Conservation (phyloP, 2,113 vertebrate genomes). For the Hyaena hyaena region DNA sequence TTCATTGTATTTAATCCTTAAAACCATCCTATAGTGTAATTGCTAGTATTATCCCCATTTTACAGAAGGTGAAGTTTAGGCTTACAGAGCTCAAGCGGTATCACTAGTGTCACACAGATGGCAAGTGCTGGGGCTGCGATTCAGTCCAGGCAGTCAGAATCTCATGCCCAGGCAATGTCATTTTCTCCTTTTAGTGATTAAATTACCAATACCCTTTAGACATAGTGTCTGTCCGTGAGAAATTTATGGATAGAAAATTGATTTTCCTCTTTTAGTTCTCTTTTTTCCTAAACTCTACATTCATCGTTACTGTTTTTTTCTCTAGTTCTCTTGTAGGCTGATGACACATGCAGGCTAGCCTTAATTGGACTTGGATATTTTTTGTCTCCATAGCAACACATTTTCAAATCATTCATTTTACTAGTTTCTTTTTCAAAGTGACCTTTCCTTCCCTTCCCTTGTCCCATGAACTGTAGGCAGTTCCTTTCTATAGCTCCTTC, state of each 20-base stretch:
- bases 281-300: not conserved
- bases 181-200: not conserved
- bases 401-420: constrained; percentile 4
- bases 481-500: not conserved
- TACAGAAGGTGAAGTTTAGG: not conserved
- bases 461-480: not conserved
- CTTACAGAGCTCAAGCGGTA: not conserved
- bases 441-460: not conserved
- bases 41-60: not conserved
- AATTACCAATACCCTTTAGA: not conserved
- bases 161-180: not conserved
- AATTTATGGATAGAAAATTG: constrained; percentile 6
- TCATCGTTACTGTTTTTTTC: not conserved
- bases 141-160: not conserved
- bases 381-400: not conserved
- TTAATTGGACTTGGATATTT: not conserved
- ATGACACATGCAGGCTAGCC: not conserved
- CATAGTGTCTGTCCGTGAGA: not conserved
- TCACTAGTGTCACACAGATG: not conserved
- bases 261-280: not conserved
- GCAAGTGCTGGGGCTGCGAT: not conserved
- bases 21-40: not conserved
- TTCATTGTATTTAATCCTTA: not conserved
- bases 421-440: not conserved
- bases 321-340: not conserved